Conservation (phyloP, 2,797 vertebrate species). For the Cichlasoma orientale region DNA sequence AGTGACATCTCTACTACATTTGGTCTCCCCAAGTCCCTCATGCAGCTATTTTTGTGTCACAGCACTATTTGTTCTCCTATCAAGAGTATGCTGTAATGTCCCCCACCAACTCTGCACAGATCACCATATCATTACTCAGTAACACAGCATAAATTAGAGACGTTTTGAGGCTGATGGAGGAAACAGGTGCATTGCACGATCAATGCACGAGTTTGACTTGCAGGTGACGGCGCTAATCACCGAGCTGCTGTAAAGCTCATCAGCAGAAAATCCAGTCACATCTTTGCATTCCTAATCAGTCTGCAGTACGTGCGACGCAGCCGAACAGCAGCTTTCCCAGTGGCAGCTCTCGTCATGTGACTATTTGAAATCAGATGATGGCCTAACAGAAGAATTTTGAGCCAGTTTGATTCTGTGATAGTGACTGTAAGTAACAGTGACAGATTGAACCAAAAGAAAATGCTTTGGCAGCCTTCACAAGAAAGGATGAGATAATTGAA, state of each 20-base stretch:
- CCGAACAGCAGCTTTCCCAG: neutral
- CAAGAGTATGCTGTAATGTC: neutral
- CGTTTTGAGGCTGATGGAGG: neutral
- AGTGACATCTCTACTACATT: neutral
- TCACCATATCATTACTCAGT: neutral
- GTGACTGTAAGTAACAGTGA: neutral
- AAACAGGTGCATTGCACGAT: neutral
- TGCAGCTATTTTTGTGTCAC: constrained; percentile 11
- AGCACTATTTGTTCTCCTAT: neutral
- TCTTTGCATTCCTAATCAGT: neutral
- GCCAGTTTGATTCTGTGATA: neutral
- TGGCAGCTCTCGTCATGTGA: neutral
- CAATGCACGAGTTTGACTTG: neutral
- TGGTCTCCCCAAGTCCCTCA: neutral
- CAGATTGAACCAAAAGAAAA: neutral
- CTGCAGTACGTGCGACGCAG: neutral
- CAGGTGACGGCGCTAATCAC: neutral
- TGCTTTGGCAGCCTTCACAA: neutral
- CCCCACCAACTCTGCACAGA: neutral
- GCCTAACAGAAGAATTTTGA: neutral
- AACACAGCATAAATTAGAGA: neutral
- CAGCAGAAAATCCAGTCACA: neutral
- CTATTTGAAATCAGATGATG: neutral
- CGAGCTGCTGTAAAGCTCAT: neutral
- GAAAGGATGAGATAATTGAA: neutral